These are phyloP conservation scores for Polydrusus pterygomalis DNA, from an alignment of 2,888 invertebrate genomes.

Conservation along the genomic window DNA sequence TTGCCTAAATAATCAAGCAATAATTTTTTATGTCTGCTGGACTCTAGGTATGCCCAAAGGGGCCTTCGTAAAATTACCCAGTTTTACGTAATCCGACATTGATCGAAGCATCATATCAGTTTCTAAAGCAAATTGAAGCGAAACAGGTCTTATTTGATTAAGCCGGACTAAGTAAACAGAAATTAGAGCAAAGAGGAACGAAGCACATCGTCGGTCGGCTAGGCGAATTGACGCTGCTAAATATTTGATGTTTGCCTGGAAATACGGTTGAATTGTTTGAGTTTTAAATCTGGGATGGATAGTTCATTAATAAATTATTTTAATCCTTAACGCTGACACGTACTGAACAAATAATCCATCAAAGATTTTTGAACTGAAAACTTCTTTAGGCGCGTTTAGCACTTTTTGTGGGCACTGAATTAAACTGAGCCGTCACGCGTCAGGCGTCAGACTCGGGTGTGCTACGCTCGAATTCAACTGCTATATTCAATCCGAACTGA, in stretches of 20 bases:
- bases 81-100: conserved; percentile 1
- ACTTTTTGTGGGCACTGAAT: too few species aligned
- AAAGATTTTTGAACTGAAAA: too few species aligned
- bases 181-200: conserved; percentile 16
- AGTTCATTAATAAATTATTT: conserved; percentile 1
- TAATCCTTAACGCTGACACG: not conserved
- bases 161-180: conserved; percentile 20
- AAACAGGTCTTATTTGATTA: conserved; percentile 20
- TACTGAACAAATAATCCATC: too few species aligned
- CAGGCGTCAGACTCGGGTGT: too few species aligned
- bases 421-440: too few species aligned
- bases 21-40: not conserved
- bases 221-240: conserved; percentile 5
- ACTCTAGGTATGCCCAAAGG: not conserved
- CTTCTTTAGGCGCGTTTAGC: too few species aligned
- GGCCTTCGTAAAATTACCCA: not conserved
- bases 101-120: conserved; percentile 10
- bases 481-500: too few species aligned
- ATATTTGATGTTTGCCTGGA: conserved; percentile 14
- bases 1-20: too few species aligned
- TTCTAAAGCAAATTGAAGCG: conserved; percentile 22
- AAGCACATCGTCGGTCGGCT: conserved; percentile 1
- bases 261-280: conserved; percentile 1
- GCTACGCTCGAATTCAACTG: too few species aligned
- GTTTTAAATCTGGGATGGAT: not conserved